Evolutionary conservation across 2,888 invertebrate genomes (phyloP).

Genomic region (Cosmia pyralina): DNA sequence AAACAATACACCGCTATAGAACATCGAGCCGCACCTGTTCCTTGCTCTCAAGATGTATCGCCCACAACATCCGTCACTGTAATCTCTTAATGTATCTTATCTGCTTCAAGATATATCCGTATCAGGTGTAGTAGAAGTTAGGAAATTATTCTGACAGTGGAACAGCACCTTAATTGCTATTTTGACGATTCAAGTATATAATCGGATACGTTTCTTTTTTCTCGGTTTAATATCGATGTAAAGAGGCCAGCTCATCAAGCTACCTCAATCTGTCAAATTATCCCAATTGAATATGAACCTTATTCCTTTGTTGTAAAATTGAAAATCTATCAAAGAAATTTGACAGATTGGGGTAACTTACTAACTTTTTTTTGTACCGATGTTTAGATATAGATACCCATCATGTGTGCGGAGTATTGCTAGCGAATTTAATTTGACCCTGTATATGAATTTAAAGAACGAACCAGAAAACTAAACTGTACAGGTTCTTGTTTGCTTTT

Average conservation of each 20-base stretch:
- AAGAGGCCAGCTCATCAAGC: no score
- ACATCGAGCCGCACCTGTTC: slow-evolving; percentile 41
- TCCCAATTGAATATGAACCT: no score
- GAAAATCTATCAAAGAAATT: no score
- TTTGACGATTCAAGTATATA: not conserved
- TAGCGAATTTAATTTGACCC: no score
- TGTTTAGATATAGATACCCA: no score
- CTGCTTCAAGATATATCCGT: slow-evolving; percentile 16
- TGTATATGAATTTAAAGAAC: no score
- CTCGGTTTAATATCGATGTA: not conserved
- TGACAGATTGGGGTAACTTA: no score
- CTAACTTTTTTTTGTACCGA: no score
- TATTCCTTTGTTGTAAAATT: no score
- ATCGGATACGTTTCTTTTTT: not conserved
- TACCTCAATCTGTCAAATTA: no score
- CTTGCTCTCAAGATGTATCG: slow-evolving; percentile 39
- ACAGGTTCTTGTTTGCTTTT: no score
- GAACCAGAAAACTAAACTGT: not conserved
- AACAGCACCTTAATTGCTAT: not conserved
- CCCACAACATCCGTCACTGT: slow-evolving; percentile 54
- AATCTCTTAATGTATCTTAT: slow-evolving; percentile 59
- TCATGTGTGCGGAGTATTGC: no score
- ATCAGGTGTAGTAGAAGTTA: slow-evolving; percentile 31
- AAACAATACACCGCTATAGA: slow-evolving; percentile 3
- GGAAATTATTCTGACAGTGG: slow-evolving; percentile 5